Evolutionary conservation across 2,113 vertebrate genomes (phyloP).

Genomic region (Cranoglanis bouderius): DNA sequence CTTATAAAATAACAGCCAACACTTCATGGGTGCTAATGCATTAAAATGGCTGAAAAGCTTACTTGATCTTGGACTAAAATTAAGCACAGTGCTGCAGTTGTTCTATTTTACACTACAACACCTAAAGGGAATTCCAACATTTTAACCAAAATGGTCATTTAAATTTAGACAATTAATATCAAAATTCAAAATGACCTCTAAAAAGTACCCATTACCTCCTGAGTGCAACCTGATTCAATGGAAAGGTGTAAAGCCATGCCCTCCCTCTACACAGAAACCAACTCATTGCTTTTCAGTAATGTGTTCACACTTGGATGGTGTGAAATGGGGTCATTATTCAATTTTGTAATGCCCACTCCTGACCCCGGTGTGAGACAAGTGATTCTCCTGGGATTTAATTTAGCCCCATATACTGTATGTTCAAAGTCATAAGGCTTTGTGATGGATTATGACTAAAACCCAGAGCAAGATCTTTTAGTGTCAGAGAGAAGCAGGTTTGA

Average conservation of each 20-base stretch:
- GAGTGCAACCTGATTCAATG: background rate
- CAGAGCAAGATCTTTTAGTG: background rate
- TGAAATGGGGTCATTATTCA: background rate
- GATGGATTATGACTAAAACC: conserved; percentile 19
- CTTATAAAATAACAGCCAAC: background rate
- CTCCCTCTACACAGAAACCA: background rate
- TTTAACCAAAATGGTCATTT: background rate
- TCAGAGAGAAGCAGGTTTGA: background rate
- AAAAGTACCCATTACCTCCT: background rate
- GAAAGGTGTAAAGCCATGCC: background rate
- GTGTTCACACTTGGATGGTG: background rate
- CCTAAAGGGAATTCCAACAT: background rate
- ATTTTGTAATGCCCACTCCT: background rate
- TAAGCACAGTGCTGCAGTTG: background rate
- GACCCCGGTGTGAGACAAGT: background rate
- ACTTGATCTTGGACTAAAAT: background rate
- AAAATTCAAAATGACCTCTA: background rate
- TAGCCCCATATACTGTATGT: background rate
- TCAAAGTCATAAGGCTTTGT: conserved; percentile 32
- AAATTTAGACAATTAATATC: background rate
- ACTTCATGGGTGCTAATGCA: background rate
- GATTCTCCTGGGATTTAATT: conserved; percentile 8
- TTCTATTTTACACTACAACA: background rate
- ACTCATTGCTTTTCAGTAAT: conserved; percentile 25
- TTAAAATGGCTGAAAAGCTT: background rate